A percentile compares a stretch with the other conserved stretches of the same genome.
Evolutionary conservation across 2,797 vertebrate genomes (phyloP).

Genomic region (Neopelma chrysocephalum): DNA sequence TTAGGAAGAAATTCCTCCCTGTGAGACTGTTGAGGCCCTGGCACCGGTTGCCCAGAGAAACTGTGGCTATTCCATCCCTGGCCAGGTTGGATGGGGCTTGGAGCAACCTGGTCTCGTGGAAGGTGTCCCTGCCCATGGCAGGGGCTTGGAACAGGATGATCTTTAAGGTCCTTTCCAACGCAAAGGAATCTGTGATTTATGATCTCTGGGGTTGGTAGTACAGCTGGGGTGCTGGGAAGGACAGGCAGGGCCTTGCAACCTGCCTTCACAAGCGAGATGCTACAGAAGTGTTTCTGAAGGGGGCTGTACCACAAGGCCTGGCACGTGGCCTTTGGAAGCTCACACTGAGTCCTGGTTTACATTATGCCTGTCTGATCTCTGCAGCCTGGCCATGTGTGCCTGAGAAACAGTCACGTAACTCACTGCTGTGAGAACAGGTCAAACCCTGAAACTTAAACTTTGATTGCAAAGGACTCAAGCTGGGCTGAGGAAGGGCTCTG

Average conservation of each 20-base stretch:
- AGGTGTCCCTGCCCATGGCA: not conserved
- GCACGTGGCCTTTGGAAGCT: rapidly evolving
- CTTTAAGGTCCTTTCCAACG: not conserved
- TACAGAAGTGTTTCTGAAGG: rapidly evolving
- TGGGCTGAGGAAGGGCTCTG: not conserved
- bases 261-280: rapidly evolving
- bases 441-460: not conserved
- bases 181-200: not conserved
- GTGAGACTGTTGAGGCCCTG: not conserved
- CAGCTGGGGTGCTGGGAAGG: not conserved
- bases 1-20: not conserved
- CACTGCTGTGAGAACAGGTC: not conserved
- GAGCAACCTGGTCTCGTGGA: not conserved
- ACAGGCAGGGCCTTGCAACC: not conserved
- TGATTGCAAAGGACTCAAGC: not conserved
- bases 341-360: not conserved
- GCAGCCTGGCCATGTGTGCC: not conserved
- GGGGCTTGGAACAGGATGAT: not conserved
- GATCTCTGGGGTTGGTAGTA: not conserved
- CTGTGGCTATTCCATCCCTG: not conserved
- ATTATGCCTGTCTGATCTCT: not conserved
- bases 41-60: too few species aligned
- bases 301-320: not conserved
- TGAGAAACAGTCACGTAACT: not conserved
- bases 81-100: not conserved